Base-by-base conservation (phyloP, 2,797 vertebrate species). In the Rhinophrynus dorsalis region DNA sequence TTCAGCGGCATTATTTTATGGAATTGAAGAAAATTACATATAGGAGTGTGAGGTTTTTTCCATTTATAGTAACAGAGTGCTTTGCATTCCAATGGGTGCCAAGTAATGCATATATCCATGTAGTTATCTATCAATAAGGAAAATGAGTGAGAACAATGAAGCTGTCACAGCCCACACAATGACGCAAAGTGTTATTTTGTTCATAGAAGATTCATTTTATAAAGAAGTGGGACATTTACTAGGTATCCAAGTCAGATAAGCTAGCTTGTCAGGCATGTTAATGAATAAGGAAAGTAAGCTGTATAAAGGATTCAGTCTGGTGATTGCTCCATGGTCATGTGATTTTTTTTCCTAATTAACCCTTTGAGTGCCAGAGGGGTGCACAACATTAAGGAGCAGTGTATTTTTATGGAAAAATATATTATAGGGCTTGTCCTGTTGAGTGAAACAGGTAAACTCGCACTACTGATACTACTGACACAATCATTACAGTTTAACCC, bases 161-260 rank as follows among this genome's bases (percentile, higher is more conserved):
- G 35, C 61, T 66, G 61, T 73, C 69, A 66, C 54, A 20, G 29
- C 69, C 68, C 69, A 73, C 69, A 52, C 69, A 73, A 59, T 73
- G 69, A 73, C 62, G 54, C 69, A 66, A 66, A 30, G 42, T 65
- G 52, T 64, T 72, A 65, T 65, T 58, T 64, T 65, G 52, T 58
- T 64, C 61, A 58, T 65, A 32, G 68, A 58, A 73, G 35, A 59
- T 42, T 56, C 20, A 29, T 26, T 27, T 73, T 20, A 52, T 50
- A 58, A 13, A 52, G 21, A 58, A 7, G 33, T 59, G 52, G 44
- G 42, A 58, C 42, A 58, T 59, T 33, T 66, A 59, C 27, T 35
- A 52, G 61, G 48, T 56, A 55, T 63, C 38, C 51, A 45, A 62
- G 50, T 54, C 50, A 62, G 29, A 24, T 17, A 61, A 18, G 20